phyloP scores from a whole-genome alignment of 2,797 vertebrate genomes.

The Merluccius polli region DNA sequence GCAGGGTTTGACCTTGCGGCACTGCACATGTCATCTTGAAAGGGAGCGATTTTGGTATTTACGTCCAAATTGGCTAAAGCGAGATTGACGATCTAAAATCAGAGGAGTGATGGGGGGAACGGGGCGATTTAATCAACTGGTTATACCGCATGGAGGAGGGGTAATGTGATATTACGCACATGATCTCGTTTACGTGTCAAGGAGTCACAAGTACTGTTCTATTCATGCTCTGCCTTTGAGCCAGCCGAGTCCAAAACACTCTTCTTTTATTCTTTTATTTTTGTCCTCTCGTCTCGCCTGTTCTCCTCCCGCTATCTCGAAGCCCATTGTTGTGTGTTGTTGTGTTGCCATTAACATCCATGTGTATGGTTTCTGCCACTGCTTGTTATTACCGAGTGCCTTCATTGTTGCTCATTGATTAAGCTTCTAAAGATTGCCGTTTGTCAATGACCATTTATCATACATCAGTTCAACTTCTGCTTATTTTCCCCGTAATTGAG shows the following conservation, averaged over 20 bases:
- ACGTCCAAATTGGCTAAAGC: background rate
- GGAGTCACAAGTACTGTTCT: background rate
- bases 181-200: background rate
- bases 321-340: background rate
- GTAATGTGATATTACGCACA: background rate
- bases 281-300: background rate
- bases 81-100: background rate
- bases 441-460: background rate
- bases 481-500: background rate
- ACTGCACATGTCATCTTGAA: background rate
- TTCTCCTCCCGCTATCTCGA: background rate
- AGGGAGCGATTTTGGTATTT: background rate
- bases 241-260: background rate
- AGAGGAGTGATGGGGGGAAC: background rate
- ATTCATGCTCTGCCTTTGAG: background rate
- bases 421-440: background rate
- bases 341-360: background rate
- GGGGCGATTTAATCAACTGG: background rate
- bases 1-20: background rate
- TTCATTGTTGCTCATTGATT: background rate
- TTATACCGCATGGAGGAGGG: background rate
- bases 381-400: background rate
- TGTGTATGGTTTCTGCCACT: background rate
- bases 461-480: background rate
- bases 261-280: background rate